Base-by-base conservation (phyloP, 53 echinoderm and acorn worm genomes). In the Paracentrotus lividus region DNA sequence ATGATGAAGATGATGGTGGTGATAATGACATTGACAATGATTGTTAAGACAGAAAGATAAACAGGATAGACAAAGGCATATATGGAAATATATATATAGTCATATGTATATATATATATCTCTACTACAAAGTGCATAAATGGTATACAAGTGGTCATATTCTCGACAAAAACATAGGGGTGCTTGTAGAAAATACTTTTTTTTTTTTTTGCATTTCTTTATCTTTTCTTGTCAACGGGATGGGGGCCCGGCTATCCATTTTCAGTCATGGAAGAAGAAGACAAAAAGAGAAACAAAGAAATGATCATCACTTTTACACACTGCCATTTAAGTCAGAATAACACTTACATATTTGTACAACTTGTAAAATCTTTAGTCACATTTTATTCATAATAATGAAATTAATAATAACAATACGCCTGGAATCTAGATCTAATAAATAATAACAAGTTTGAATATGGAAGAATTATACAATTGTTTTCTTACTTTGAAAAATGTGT, bases 401-500 rank as follows among this genome's bases (percentile, higher is more conserved):
- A 45, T n/a, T 15, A 34, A 55, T 40, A 47, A 44, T 24, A 81
- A 81, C 33, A 87, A 55, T 57, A 87, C 31, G 56, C 57, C 57
- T 60, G 89, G 64, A 89, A 43, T 23, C 89, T 89, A 89, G 27
- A 43, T 61, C 69, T 90, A 68, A 90, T 90, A 56, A 72, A 68
- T 69, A 90, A 90, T 90, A 88, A 59, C 77, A 81, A n/a, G 42
- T 89, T 61, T 61, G 43, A 68, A 90, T 90, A 90, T 90, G 90
- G 90, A 90, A 90, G 90, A 90, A 90, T 90, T 90, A 90, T 90
- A 90, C 33, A 88, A 57, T 56, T 56, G 29, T 88, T 81, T 72
- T 56, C 56, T 86, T 55, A 34, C 36, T 56, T 86, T 86, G 86
- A 86, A 56, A 86, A 52, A 53, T 0, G 40, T 49, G 90, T 89